Evolutionary conservation across 2,888 invertebrate species (phyloP), one percentile per base, ranked within the genome.

Genomic region (Drosophila histrio): DNA sequence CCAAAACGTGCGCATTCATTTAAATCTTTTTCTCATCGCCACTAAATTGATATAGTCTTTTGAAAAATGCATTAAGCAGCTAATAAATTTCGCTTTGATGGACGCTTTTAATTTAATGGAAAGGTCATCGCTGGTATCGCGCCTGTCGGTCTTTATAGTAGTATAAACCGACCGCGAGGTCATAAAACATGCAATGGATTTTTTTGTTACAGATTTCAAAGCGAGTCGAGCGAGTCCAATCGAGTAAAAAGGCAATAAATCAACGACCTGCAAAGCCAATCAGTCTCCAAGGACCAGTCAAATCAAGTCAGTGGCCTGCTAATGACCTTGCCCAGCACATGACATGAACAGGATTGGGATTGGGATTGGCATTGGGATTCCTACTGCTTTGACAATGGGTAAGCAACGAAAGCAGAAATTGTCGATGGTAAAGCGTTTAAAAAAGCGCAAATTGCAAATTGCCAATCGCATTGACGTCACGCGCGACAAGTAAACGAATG

Each of bases 381-480:
- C 17, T 24, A 3, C 24, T 24, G 22, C 8, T 41, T 11, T 13
- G 24, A 2, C 22, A 3, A 13, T 6, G 24, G 21, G 8, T 2
- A 11, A 4, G 26, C 7, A 22, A 38, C n/a, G 22, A 32, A 39
- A 36, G 28, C 8, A 7, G 30, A 22, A 28, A 52, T 17, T 43
- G 26, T 47, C 56, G 47, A 44, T 56, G 56, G 38, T 34, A 24
- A 61, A 61, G 50, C 39, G 41, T 52, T 66, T 75, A 69, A 61
- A 67, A 70, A 52, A 62, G 41, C 49, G 39, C 52, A 78, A 78
- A 44, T 79, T 46, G 32, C 50, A 64, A 81, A 69, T 36, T 65
- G 56, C 58, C 62, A 74, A 73, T 70, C 46, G 67, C 73, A 80
- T 81, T 81, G 80, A 81, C 80, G 80, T 81, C 80, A 80, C 39